Percentiles rank a stretch among this genome's conserved stretches.
These are phyloP conservation scores for Acleris emargana DNA, from an alignment of 2,888 invertebrate genomes.

Conservation along the genomic window DNA sequence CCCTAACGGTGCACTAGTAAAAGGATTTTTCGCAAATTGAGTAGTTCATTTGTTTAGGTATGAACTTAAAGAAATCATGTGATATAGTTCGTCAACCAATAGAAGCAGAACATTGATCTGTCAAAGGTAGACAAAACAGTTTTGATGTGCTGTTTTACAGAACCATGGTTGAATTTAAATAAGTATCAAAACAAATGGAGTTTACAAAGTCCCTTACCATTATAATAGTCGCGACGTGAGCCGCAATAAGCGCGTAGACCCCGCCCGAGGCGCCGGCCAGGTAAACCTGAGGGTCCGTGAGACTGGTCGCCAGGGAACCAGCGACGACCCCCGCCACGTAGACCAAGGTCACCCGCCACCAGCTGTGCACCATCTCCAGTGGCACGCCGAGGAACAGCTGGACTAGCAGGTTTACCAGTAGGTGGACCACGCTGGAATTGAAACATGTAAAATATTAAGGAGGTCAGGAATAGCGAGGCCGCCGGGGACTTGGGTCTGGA, in stretches of 20 bases:
- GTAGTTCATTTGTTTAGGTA: too few relatives aligned
- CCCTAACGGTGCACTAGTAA: too few relatives aligned
- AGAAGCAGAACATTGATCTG: too few relatives aligned
- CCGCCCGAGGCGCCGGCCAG: slow-evolving; percentile 98
- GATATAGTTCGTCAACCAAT: too few relatives aligned
- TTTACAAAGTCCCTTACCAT: slow-evolving; percentile 83
- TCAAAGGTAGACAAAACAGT: too few relatives aligned
- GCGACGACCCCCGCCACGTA: slow-evolving; percentile 93
- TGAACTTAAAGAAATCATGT: too few relatives aligned
- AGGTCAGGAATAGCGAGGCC: too few relatives aligned
- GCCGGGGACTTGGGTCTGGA: too few relatives aligned
- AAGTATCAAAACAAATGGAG: too few relatives aligned
- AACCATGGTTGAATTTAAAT: too few relatives aligned
- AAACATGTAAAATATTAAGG: neutral
- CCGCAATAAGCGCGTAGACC: slow-evolving; percentile 96
- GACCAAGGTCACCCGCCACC: slow-evolving; percentile 94
- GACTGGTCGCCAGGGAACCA: slow-evolving; percentile 92
- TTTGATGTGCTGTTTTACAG: too few relatives aligned
- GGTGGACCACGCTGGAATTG: slow-evolving; percentile 89
- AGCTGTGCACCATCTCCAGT: slow-evolving; percentile 97
- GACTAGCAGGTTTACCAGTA: slow-evolving; percentile 94
- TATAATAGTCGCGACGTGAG: slow-evolving; percentile 95
- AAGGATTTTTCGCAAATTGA: too few relatives aligned
- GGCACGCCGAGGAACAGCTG: slow-evolving; percentile 97
- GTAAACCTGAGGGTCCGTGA: slow-evolving; percentile 90